Percentiles rank a stretch among this genome's conserved stretches.
Conservation (phyloP, 2,888 invertebrate species). For the Phragmatobia fuliginosa region DNA sequence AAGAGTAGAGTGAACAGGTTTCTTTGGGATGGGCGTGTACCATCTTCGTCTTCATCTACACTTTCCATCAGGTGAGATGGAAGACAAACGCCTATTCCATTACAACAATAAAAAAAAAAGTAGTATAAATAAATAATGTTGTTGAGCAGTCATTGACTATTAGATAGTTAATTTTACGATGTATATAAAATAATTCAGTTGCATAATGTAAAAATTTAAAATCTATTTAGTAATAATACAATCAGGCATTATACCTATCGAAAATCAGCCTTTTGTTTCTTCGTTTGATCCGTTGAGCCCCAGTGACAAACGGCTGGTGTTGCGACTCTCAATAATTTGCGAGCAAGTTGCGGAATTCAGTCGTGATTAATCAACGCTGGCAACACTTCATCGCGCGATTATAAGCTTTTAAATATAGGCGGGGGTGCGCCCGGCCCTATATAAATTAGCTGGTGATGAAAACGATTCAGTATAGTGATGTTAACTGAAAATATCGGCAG, state of each 20-base stretch:
- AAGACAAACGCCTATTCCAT: no score
- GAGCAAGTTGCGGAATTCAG: conserved; percentile 61
- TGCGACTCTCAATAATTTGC: conserved; percentile 56
- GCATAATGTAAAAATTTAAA: neutral
- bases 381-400: conserved; percentile 84
- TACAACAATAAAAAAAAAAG: no score
- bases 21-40: no score
- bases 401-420: conserved; percentile 83
- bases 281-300: conserved; percentile 56
- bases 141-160: neutral
- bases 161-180: neutral
- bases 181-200: no score
- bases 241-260: neutral
- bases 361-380: conserved; percentile 79
- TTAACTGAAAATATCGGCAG: conserved; percentile 5
- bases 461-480: conserved; percentile 63
- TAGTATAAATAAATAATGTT: neutral
- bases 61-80: no score
- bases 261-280: conserved; percentile 49
- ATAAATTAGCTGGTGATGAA: conserved; percentile 84
- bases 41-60: no score
- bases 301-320: conserved; percentile 51
- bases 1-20: no score
- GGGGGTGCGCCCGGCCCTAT: conserved; percentile 76
- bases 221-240: neutral